Conservation (phyloP, 2,888 invertebrate species). For the Hedya salicella region DNA sequence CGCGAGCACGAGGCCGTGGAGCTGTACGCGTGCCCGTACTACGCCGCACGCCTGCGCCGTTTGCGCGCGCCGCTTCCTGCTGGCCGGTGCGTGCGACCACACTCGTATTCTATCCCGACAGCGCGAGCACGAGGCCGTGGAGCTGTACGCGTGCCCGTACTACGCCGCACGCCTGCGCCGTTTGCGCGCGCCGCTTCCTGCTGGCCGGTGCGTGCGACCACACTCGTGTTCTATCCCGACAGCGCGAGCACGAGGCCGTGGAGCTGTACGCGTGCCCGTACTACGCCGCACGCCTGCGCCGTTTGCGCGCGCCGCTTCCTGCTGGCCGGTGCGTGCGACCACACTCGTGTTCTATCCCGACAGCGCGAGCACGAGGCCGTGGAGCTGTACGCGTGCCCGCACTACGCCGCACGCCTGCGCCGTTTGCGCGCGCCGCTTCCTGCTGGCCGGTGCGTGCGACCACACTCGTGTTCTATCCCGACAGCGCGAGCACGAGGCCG, state of each 20-base stretch:
- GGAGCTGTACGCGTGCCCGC: no score
- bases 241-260: slow-evolving; percentile 47
- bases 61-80: slow-evolving; percentile 44
- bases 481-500: no score
- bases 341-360: neutral
- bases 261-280: slow-evolving; percentile 48
- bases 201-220: slow-evolving; percentile 44
- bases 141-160: slow-evolving; percentile 48
- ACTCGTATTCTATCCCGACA: no score
- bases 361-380: no score
- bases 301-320: slow-evolving; percentile 46
- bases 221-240: no score
- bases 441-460: no score
- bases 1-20: slow-evolving; percentile 46
- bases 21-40: slow-evolving; percentile 49
- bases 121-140: slow-evolving; percentile 46
- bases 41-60: slow-evolving; percentile 46
- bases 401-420: no score
- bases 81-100: slow-evolving; percentile 44
- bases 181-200: slow-evolving; percentile 45
- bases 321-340: slow-evolving; percentile 42
- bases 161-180: slow-evolving; percentile 46
- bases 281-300: slow-evolving; percentile 46
- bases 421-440: no score
- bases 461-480: neutral